A percentile compares a stretch with the other conserved stretches of the same genome.
Conservation (phyloP, 2,113 vertebrate genomes). For the Corynorhinus townsendii region DNA sequence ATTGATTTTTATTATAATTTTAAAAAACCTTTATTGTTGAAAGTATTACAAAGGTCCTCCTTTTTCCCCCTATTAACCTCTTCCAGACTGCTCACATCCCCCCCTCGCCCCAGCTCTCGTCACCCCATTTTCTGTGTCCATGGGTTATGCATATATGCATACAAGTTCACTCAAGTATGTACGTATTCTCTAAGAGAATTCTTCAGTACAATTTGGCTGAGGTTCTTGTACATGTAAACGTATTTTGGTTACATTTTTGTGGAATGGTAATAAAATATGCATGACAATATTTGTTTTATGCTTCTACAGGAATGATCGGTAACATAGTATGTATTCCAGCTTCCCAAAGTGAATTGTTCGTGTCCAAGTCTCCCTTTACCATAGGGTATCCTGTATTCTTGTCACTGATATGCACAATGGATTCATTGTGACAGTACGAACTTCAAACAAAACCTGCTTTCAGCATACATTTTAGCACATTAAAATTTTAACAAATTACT, state of each 20-base stretch:
- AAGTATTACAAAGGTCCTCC: too few relatives aligned
- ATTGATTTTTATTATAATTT: too few relatives aligned
- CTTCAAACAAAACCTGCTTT: background rate
- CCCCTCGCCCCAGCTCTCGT: too few relatives aligned
- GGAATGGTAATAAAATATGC: background rate
- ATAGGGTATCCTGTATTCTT: background rate
- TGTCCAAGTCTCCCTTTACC: background rate
- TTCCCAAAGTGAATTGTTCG: background rate
- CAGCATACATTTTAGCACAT: background rate
- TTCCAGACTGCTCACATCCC: too few relatives aligned
- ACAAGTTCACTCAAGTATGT: background rate
- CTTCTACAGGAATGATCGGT: background rate
- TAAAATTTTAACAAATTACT: slow-evolving; percentile 43
- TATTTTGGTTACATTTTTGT: background rate
- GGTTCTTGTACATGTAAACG: background rate
- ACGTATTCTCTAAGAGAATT: background rate
- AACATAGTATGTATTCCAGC: background rate
- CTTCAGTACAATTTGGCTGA: background rate
- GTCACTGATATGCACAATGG: background rate
- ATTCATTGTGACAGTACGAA: background rate
- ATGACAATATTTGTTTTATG: background rate
- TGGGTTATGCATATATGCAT: too few relatives aligned
- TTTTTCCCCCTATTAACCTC: too few relatives aligned
- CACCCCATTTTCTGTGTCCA: too few relatives aligned
- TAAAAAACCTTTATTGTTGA: too few relatives aligned